These are phyloP conservation scores for Sicus ferrugineus DNA, from an alignment of 2,888 invertebrate genomes.

Conservation along the genomic window DNA sequence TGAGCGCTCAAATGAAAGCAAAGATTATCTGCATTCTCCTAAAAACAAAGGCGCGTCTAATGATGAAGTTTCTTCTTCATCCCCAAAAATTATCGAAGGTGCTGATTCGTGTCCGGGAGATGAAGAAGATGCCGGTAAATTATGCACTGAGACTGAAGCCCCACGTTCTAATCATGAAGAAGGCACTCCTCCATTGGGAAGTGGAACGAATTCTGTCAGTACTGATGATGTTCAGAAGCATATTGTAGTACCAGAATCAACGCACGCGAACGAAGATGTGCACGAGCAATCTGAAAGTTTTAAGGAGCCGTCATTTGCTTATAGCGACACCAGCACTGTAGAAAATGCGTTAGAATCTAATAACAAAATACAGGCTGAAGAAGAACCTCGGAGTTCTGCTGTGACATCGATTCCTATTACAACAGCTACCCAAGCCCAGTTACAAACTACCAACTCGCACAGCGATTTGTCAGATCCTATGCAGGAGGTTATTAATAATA, in stretches of 20 bases:
- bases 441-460: conserved; percentile 11
- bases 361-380: not conserved
- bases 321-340: too few species aligned
- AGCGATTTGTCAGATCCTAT: conserved; percentile 66
- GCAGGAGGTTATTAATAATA: conserved; percentile 74
- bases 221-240: not conserved
- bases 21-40: not conserved
- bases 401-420: not conserved
- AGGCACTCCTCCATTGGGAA: not conserved
- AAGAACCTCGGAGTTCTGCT: not conserved
- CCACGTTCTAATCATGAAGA: not conserved
- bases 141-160: not conserved
- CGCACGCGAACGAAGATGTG: not conserved
- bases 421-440: not conserved
- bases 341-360: not conserved
- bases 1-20: conserved; percentile 30
- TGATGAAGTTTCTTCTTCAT: conserved; percentile 6
- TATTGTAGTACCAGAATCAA: not conserved
- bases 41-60: conserved; percentile 1
- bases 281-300: not conserved
- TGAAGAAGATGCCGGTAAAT: not conserved
- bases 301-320: not conserved
- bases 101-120: not conserved
- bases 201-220: not conserved
- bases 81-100: not conserved